Conservation (phyloP, 2,797 vertebrate genomes). For the Liasis olivaceus region DNA sequence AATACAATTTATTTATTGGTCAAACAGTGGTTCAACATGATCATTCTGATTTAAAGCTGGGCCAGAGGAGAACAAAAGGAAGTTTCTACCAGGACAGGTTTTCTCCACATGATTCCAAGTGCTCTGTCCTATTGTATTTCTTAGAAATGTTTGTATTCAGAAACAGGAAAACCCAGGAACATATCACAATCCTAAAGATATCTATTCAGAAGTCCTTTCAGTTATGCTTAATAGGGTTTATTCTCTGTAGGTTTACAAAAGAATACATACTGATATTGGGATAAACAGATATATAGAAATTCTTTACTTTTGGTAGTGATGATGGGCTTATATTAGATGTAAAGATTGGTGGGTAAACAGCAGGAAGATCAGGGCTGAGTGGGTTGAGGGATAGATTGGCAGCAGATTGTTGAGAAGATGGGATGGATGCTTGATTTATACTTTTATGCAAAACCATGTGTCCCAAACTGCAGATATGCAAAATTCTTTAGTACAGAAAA, state of each 20-base stretch:
- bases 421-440: background rate
- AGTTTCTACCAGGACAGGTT: background rate
- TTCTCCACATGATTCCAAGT: background rate
- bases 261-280: background rate
- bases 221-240: background rate
- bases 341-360: background rate
- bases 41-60: background rate
- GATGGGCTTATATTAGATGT: background rate
- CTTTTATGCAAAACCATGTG: background rate
- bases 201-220: background rate
- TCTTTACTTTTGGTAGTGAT: background rate
- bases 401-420: background rate
- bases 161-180: background rate
- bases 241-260: background rate
- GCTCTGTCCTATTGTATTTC: background rate
- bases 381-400: background rate
- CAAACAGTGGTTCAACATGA: background rate
- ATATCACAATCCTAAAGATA: background rate
- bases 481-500: background rate
- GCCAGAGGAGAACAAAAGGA: background rate
- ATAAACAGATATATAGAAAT: background rate
- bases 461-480: background rate
- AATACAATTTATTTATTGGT: background rate
- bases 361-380: background rate
- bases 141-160: too few species aligned